Evolutionary conservation across 2,888 invertebrate species (phyloP), one percentile per base, ranked within the genome.

Genomic region (Scrobipalpa atriplicella): DNA sequence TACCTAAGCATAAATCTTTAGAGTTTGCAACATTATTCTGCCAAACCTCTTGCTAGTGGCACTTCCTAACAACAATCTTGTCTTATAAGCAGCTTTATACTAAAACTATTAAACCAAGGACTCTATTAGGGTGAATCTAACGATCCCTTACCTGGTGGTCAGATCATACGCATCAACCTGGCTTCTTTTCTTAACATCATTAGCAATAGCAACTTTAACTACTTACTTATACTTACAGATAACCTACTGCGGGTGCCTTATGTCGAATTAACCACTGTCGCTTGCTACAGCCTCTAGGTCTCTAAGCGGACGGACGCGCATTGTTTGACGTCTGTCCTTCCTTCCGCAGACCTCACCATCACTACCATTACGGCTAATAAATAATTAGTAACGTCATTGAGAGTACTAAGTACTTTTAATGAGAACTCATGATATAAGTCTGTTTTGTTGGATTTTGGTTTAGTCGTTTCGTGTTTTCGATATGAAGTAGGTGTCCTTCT

Each of bases 321-420:
- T 60, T 62, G 64, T 47, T 36, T 64, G 47, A 65, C 54, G 56
- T 63, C 51, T 68, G 67, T 72, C 67, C 71, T 72, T 70, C 69
- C 70, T 72, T 67, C 68, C 69, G 67, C 65, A 62, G 43, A 21
- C 47, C 58, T 63, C 52, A 39, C 13, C 21, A 38, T 2, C 36
- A 54, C 60, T 19, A 13, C 36, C n/a, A 38, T 62, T 19, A 36
- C 51, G 10, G 10, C 52, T 47, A 52, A 38, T 52, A 63, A 52
- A 52, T 29, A 36, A 63, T 52, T 8, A 38, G 52, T 38, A 11
- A 10, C 38, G 63, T 52, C 63, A 52, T 52, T 63, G 63, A 62
- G 62, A 52, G 63, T 52, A 63, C 29, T 38, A 5, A n/a, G n/a
- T n/a, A n/a, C n/a, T n/a, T n/a, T n/a, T 47, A 41, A 62, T 43